Conservation (phyloP, 1,140 invertebrate genomes). For the Solen grandis region DNA sequence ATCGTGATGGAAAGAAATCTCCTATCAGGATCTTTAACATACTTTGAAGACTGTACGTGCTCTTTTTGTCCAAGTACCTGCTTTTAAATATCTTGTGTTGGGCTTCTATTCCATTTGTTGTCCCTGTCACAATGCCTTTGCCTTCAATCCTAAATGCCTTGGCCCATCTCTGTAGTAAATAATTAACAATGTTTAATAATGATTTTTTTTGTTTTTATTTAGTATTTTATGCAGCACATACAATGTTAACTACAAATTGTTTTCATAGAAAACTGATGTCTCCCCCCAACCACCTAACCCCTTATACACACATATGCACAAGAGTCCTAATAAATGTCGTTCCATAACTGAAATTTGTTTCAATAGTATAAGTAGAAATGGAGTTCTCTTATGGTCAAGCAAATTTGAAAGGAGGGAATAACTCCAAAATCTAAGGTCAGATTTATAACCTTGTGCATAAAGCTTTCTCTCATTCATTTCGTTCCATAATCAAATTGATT, state of each 20-base stretch:
- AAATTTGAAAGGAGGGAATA: neutral
- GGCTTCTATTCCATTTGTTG: neutral
- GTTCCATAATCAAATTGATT: too few relatives aligned
- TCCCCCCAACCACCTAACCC: neutral
- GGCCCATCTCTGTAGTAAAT: conserved; percentile 21
- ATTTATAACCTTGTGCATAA: too few relatives aligned
- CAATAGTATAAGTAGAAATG: too few relatives aligned
- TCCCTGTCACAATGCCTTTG: neutral
- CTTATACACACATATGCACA: too few relatives aligned
- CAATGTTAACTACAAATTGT: neutral
- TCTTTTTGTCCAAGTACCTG: neutral
- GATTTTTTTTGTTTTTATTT: too few relatives aligned
- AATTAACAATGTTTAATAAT: neutral
- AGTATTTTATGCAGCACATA: neutral
- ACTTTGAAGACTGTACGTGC: neutral
- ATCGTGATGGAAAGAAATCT: neutral
- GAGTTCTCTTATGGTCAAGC: neutral
- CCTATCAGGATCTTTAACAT: neutral
- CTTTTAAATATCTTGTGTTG: conserved; percentile 21
- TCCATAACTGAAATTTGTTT: too few relatives aligned
- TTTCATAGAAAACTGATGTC: too few relatives aligned
- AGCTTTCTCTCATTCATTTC: too few relatives aligned
- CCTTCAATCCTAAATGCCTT: neutral
- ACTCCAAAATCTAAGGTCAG: too few relatives aligned
- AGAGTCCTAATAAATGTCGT: too few relatives aligned